Evolutionary conservation across 2,888 invertebrate genomes (phyloP).

Genomic region (Andrena hattorfiana): DNA sequence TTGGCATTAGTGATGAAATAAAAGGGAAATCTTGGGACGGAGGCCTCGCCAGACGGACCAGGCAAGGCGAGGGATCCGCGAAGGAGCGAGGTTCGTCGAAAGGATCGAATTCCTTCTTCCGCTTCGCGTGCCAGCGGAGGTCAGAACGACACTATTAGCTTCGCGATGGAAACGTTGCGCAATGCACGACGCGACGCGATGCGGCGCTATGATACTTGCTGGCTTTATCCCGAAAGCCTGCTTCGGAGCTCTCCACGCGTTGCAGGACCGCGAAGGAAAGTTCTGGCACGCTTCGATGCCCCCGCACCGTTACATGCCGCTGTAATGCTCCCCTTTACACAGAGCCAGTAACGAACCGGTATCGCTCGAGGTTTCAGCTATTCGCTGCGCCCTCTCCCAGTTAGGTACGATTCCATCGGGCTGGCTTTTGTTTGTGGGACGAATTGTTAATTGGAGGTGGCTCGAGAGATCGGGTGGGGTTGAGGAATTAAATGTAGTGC

Average conservation of each 20-base stretch:
- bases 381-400: conserved; percentile 4
- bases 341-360: conserved; percentile 8
- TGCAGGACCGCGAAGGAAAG: conserved; percentile 55
- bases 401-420: background rate
- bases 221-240: conserved; percentile 16
- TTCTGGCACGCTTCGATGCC: conserved; percentile 67
- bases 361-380: background rate
- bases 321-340: conserved; percentile 39
- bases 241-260: conserved; percentile 25
- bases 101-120: conserved; percentile 37
- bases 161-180: conserved; percentile 9
- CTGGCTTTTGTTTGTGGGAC: background rate
- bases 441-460: background rate
- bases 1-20: background rate
- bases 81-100: background rate
- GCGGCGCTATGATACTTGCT: conserved; percentile 18
- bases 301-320: conserved; percentile 69
- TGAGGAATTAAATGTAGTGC: no score
- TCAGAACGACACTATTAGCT: conserved; percentile 3
- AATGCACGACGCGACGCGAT: background rate
- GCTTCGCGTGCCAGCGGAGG: conserved; percentile 24
- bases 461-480: background rate
- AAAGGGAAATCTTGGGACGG: background rate
- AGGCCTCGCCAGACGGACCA: no score
- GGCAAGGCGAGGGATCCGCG: background rate